Base-by-base conservation (phyloP, 1,140 invertebrate genomes). In the Oryzaephilus surinamensis region DNA sequence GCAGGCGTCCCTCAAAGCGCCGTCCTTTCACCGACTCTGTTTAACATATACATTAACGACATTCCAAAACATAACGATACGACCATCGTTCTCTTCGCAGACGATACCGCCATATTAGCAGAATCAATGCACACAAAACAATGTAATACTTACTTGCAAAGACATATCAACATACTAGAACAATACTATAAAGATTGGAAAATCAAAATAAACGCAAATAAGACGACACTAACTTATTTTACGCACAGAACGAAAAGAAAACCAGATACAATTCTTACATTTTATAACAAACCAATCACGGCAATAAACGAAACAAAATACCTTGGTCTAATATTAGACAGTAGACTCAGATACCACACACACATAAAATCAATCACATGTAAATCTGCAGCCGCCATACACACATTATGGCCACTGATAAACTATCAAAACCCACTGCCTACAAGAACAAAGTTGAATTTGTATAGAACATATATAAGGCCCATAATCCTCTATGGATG, bases 1-100 rank as follows among this genome's bases (percentile, higher is more conserved):
- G 47, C 49, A n/a, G 51, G 51, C 16, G 49, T 57, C 1, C 50
- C 52, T 2, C 49, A 55, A 21, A 46, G 50, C 8, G 49, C 42
- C 14, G 37, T 53, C 6, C 35, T 57, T 0, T 28, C 35, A 14
- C 51, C 43, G 1, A 27, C 38, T 4, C 38, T 57, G 1, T 57
- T 52, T 16, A 32, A 20, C 5, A 23, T 56, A 4, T 55, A 38
- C 21, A 44, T 37, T 6, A 26, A 44, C 5, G 45, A 56, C 21
- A 28, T 52, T 16, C 45, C 47, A 6, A 28, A 14, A 11, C 11
- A 29, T 15, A 7, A 17, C 2, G 29, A 47, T 28, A 42, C 42
- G 16, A 33, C 32, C 3, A 41, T 36, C 4, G 49, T 41, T 6
- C 37, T 41, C 5, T 55, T 40, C 30, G 52, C 55, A 24, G 48